Base-by-base conservation (phyloP, 2,797 vertebrate genomes). In the Schizopygopsis pylzovi region DNA sequence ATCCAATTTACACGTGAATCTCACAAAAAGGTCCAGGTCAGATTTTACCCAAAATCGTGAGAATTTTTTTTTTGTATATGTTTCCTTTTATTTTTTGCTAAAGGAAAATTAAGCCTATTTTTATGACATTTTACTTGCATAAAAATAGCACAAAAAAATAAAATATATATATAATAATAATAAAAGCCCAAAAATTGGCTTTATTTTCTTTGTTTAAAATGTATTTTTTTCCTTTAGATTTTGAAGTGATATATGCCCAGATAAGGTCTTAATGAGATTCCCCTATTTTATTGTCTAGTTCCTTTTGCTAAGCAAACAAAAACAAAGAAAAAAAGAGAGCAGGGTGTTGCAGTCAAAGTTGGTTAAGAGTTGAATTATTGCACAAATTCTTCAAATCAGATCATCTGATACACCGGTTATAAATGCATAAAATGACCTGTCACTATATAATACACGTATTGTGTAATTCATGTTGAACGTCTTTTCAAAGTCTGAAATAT, bases 341-440 rank as follows among this genome's bases (percentile, higher is more conserved):
- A 45, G 59, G 33, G 47, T 49, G 63, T 25, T 47, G 45, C 68
- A 28, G n/a, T 86, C 25, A 83, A 77, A 82, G 22, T 10, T 18
- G 10, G 71, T 59, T 65, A 65, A 4, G 28, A 75, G 8, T 39
- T 83, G 71, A 65, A 75, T 75, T 75, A 83, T 83, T 83, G 70
- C 81, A 83, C 81, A 83, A 72, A 81, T 28, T 72, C 39, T 72
- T 59, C 13, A 59, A 67, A 83, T 73, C 25, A 6, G 15, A 61
- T 61, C 54, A 22, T 73, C 39, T 1, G 12, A n/a, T 20, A 18
- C 4, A 78, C 16, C 11, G n/a, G 18, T 81, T 68, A 68, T 67
- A 10, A 61, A 83, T 47, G 54, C 25, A 39, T 33, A 73, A 59
- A 82, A 33, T 9, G 15, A 18, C 4, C 41, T 39, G 28, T 28